Evolutionary conservation across 1,140 invertebrate species (phyloP).

Genomic region (Littorina saxatilis): DNA sequence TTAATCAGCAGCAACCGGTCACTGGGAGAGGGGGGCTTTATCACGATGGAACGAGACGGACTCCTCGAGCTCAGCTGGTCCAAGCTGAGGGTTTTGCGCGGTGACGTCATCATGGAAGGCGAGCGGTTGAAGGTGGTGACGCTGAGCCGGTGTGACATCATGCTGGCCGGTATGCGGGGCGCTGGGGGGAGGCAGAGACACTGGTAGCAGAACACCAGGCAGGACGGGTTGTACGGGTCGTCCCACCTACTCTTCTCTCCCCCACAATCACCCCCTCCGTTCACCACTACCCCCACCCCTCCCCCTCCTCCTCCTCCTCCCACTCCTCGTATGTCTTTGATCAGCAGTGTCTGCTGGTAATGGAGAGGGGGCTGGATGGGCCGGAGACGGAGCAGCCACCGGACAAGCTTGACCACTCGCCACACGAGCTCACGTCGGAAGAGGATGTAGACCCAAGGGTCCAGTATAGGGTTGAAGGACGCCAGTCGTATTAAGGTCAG

Average conservation of each 20-base stretch:
- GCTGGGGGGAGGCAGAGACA: slow-evolving; percentile 64
- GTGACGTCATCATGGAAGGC: background rate
- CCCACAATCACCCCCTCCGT: too few relatives aligned
- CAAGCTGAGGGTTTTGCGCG: background rate
- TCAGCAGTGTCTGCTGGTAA: slow-evolving; percentile 2
- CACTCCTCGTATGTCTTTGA: background rate
- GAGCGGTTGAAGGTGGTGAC: slow-evolving; percentile 28
- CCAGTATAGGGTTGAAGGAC: slow-evolving; percentile 75
- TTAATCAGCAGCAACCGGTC: slow-evolving; percentile 35
- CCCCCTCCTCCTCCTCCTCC: background rate
- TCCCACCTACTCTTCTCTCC: background rate
- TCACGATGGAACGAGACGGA: slow-evolving; percentile 3
- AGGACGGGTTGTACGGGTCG: slow-evolving; percentile 43
- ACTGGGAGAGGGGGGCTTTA: slow-evolving; percentile 14
- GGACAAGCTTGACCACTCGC: slow-evolving; percentile 55
- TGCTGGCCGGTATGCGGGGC: slow-evolving; percentile 49
- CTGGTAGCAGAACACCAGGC: slow-evolving; percentile 63
- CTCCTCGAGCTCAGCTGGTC: background rate
- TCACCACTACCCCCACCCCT: background rate
- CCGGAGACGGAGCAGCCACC: slow-evolving; percentile 49
- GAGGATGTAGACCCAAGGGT: slow-evolving; percentile 77
- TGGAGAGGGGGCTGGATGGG: slow-evolving; percentile 32
- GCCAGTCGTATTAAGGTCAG: slow-evolving; percentile 73
- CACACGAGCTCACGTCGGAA: slow-evolving; percentile 62
- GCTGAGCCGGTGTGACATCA: slow-evolving; percentile 11